Percentiles rank a stretch among this genome's conserved stretches.
Evolutionary conservation across 2,113 vertebrate genomes (phyloP).

Genomic region (Gnathonemus longibarbis): DNA sequence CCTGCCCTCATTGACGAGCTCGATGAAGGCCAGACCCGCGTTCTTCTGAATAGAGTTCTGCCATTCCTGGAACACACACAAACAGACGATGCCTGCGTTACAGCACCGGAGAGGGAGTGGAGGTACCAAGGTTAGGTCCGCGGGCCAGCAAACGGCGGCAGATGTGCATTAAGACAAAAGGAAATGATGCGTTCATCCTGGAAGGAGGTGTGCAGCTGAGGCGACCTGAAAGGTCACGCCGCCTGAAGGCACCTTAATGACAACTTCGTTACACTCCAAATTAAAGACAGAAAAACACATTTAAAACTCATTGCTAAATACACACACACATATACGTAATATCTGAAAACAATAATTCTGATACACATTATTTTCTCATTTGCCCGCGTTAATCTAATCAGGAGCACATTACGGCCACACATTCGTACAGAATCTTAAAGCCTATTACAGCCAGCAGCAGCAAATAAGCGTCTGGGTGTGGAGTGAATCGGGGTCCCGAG

Average conservation of each 20-base stretch:
- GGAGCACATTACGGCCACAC: neutral
- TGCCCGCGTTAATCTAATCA: neutral
- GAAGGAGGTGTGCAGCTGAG: neutral
- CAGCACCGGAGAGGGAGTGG: neutral
- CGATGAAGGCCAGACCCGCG: constrained; percentile 80
- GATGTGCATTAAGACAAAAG: neutral
- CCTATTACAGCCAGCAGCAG: neutral
- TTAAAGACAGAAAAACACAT: neutral
- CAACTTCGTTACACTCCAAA: neutral
- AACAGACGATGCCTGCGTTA: neutral
- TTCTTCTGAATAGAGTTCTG: constrained; percentile 94
- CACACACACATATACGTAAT: neutral
- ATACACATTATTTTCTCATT: neutral
- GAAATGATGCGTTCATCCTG: neutral
- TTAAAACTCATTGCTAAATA: neutral
- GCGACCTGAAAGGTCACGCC: neutral
- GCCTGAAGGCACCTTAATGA: neutral
- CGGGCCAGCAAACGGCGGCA: neutral
- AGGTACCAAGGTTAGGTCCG: neutral
- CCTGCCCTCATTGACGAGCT: constrained; percentile 86
- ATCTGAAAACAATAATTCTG: neutral
- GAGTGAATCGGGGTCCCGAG: neutral
- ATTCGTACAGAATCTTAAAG: neutral
- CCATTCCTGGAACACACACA: constrained; percentile 67
- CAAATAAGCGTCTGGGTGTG: neutral